Base-by-base conservation (phyloP, 1,140 invertebrate genomes). In the Elymnias hypermnestra region DNA sequence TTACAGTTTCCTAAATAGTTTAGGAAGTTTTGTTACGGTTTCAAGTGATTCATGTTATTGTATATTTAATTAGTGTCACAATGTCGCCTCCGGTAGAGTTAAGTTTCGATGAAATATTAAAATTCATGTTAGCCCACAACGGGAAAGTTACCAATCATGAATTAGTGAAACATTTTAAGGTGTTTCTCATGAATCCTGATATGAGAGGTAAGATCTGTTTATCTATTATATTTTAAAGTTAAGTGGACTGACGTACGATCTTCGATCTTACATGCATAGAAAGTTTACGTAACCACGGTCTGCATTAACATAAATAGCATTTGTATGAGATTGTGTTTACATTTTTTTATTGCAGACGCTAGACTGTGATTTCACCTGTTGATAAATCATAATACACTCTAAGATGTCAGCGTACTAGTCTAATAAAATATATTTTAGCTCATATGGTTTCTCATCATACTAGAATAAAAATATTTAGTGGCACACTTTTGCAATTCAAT, bases 61-160 rank as follows among this genome's bases (percentile, higher is more conserved):
- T 5, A 4, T 29, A 25, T 3, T 25, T 8, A 12, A n/a, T 26
- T 26, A 9, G 5, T 10, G 9, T 10, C 9, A 53, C 23, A 57
- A 38, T 40, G 92, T 90, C 90, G 67, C 84, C 86, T 54, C 90
- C 92, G 47, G 89, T 88, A 58, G 92, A 93, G 65, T 88, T 96
- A 79, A 94, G 91, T 72, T 89, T 94, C 63, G 92, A 94, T 52
- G 90, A 94, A 88, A 94, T 97, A 66, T 89, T 92, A 29, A 90
- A 93, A 72, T 96, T 92, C 90, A 93, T 97, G 86, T 64, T 94
- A 52, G 89, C 89, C 65, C 93, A 94, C 67, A 94, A 94, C 51
- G 94, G 94, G 12, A 93, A 91, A 87, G 94, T 95, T 36, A 93
- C 92, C 57, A 97, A 97, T 83, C 92, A 94, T 82, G 93, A 95